Conservation (phyloP, 2,888 invertebrate species). For the Mylabris sibirica region DNA sequence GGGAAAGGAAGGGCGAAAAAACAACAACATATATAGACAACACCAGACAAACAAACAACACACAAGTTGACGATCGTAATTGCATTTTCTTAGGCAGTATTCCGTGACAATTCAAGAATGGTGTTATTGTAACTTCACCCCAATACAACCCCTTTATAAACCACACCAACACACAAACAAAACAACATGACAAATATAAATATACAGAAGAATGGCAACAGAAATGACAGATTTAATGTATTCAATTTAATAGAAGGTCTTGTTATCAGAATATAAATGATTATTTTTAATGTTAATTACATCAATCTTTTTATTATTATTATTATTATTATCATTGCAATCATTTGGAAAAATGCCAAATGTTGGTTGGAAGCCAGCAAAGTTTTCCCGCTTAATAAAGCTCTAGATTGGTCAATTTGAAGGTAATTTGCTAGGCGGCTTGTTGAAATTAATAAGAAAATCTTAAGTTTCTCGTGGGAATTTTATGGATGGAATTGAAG, state of each 20-base stretch:
- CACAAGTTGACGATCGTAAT: not conserved
- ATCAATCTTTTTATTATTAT: not conserved
- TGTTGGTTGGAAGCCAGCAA: not conserved
- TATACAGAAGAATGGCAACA: not conserved
- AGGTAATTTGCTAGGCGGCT: not conserved
- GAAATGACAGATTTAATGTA: not conserved
- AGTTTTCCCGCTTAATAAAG: not conserved
- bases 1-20: not conserved
- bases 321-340: not conserved
- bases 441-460: not conserved
- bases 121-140: not conserved
- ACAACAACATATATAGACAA: not conserved
- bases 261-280: not conserved
- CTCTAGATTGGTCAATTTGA: not conserved
- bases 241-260: conserved; percentile 1
- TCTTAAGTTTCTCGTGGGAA: not conserved
- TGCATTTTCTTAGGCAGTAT: not conserved
- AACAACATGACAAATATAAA: not conserved
- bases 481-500: too few relatives aligned
- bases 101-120: not conserved
- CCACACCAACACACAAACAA: too few relatives aligned
- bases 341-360: not conserved
- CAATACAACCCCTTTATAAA: too few relatives aligned
- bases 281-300: not conserved
- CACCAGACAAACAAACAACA: not conserved